A percentile compares a stretch with the other conserved stretches of the same genome.
phyloP scores from a whole-genome alignment of 2,888 invertebrate species.

The Galeruca laticollis region DNA sequence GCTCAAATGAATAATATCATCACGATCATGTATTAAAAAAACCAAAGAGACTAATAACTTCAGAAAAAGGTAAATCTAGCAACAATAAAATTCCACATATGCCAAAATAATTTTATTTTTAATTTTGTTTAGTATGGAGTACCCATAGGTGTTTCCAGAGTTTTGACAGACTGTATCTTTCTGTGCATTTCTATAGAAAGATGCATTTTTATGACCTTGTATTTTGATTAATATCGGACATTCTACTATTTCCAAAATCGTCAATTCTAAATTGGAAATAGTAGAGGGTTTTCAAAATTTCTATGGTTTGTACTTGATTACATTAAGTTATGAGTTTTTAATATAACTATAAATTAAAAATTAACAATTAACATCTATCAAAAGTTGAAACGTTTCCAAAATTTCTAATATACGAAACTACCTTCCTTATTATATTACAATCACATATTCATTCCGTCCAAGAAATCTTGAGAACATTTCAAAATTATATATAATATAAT shows the following conservation, averaged over 20 bases:
- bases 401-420: slow-evolving; percentile 41
- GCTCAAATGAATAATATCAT: neutral
- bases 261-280: slow-evolving; percentile 36
- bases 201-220: slow-evolving; percentile 19
- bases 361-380: slow-evolving; percentile 43
- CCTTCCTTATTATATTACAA: slow-evolving; percentile 49
- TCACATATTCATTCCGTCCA: slow-evolving; percentile 45
- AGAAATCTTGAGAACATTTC: slow-evolving; percentile 33
- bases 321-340: slow-evolving; percentile 40
- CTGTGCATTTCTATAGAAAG: too few species aligned
- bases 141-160: too few species aligned
- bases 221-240: slow-evolving; percentile 37
- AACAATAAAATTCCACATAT: too few species aligned
- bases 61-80: too few species aligned
- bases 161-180: too few species aligned
- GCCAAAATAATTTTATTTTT: too few species aligned
- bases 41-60: too few species aligned
- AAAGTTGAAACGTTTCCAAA: slow-evolving; percentile 21
- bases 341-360: slow-evolving; percentile 36
- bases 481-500: slow-evolving; percentile 23
- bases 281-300: slow-evolving; percentile 28
- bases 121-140: too few species aligned
- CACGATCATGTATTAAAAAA: too few species aligned
- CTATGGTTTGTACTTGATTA: slow-evolving; percentile 41
- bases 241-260: slow-evolving; percentile 30